These are phyloP conservation scores for Lithophane socia DNA, from an alignment of 2,888 invertebrate species.

Conservation along the genomic window DNA sequence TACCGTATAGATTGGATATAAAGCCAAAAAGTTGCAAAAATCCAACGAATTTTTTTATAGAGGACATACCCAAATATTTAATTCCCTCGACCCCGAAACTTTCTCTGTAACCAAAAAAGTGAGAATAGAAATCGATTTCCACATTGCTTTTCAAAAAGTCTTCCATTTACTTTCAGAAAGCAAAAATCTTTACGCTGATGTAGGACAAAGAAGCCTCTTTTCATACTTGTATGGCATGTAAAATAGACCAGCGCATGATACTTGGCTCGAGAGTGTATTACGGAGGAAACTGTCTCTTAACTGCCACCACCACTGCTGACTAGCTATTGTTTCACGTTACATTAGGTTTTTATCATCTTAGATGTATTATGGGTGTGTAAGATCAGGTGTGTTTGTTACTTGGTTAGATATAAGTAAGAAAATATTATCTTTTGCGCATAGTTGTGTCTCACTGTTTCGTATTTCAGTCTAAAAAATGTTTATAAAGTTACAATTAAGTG, in stretches of 20 bases:
- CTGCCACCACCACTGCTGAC: constrained; percentile 54
- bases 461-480: background rate
- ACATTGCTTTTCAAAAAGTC: constrained; percentile 2
- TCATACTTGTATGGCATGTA: constrained; percentile 56
- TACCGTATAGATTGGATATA: background rate
- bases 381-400: background rate
- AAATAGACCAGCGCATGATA: constrained; percentile 62
- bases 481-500: background rate
- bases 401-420: background rate
- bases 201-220: constrained; percentile 62
- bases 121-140: background rate
- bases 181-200: constrained; percentile 55
- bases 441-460: background rate
- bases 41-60: background rate
- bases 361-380: constrained; percentile 1
- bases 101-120: background rate
- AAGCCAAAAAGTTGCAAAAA: background rate
- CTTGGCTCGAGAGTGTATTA: constrained; percentile 59
- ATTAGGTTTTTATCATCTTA: constrained; percentile 38
- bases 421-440: background rate
- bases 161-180: constrained; percentile 20
- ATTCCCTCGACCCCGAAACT: background rate
- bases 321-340: constrained; percentile 55
- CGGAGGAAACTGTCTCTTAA: constrained; percentile 68
- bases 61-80: background rate